phyloP scores from a whole-genome alignment of 2,888 invertebrate genomes.

The Mythimna loreyi region DNA sequence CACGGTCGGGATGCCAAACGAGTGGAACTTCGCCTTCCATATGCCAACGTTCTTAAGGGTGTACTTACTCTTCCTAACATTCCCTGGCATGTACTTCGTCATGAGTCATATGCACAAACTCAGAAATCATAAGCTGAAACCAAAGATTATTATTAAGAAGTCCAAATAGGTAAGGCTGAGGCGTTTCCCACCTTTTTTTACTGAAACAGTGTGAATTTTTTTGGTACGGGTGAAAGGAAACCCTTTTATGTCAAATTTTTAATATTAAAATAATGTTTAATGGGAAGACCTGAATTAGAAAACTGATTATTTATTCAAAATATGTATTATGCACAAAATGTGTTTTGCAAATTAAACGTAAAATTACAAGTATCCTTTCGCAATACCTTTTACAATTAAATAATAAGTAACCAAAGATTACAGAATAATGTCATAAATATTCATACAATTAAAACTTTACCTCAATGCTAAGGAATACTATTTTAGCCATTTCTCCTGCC shows the following conservation, averaged over 20 bases:
- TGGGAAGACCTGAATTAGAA: conserved; percentile 3
- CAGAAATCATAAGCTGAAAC: conserved; percentile 92
- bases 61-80: conserved; percentile 94
- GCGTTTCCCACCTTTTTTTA: conserved; percentile 14
- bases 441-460: conserved; percentile 10
- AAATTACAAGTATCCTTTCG: conserved; percentile 8
- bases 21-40: conserved; percentile 96
- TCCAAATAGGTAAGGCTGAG: conserved; percentile 74
- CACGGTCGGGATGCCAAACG: conserved; percentile 95
- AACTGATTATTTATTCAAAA: conserved; percentile 3
- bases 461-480: background rate
- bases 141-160: conserved; percentile 85
- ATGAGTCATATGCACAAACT: conserved; percentile 96
- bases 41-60: conserved; percentile 95
- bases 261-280: conserved; percentile 21
- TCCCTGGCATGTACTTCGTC: conserved; percentile 94
- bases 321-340: conserved; percentile 32
- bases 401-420: conserved; percentile 22
- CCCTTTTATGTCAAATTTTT: conserved; percentile 21
- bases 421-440: conserved; percentile 22
- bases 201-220: conserved; percentile 23
- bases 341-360: conserved; percentile 1
- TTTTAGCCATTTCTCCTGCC: conserved; percentile 1
- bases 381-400: background rate
- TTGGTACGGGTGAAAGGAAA: background rate